Percentiles rank a stretch among this genome's conserved stretches.
These are phyloP conservation scores for Dendrocopos noguchii DNA, from an alignment of 2,113 vertebrate species.

Conservation along the genomic window DNA sequence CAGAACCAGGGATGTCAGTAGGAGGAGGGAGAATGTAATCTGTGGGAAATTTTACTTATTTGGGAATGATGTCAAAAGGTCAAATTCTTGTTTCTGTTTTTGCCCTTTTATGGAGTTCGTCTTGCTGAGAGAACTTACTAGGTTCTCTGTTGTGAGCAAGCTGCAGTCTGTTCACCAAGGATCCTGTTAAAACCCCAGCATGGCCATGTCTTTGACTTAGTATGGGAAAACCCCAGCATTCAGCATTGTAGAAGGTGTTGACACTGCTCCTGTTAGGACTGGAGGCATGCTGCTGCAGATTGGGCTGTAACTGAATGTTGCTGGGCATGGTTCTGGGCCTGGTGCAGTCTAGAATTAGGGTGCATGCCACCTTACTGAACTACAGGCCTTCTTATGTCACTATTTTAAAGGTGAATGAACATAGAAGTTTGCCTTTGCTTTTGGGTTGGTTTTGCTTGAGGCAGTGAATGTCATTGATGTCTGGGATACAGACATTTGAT, in stretches of 20 bases:
- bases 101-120: neutral
- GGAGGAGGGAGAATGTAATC: fast-evolving
- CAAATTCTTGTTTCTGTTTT: neutral
- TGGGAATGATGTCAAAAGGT: neutral
- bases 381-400: neutral
- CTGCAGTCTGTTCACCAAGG: neutral
- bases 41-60: neutral
- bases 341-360: neutral
- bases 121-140: neutral
- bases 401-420: neutral
- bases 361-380: neutral
- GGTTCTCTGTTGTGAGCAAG: neutral
- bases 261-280: neutral
- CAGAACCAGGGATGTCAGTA: neutral
- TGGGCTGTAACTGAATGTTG: neutral
- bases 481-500: neutral
- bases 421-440: neutral
- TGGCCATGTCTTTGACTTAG: fast-evolving
- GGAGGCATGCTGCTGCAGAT: neutral
- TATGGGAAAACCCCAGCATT: neutral
- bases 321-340: neutral
- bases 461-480: neutral
- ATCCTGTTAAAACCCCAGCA: neutral
- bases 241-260: fast-evolving
- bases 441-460: neutral